Conservation (phyloP, 2,113 vertebrate genomes). For the Atlantisia rogersi region DNA sequence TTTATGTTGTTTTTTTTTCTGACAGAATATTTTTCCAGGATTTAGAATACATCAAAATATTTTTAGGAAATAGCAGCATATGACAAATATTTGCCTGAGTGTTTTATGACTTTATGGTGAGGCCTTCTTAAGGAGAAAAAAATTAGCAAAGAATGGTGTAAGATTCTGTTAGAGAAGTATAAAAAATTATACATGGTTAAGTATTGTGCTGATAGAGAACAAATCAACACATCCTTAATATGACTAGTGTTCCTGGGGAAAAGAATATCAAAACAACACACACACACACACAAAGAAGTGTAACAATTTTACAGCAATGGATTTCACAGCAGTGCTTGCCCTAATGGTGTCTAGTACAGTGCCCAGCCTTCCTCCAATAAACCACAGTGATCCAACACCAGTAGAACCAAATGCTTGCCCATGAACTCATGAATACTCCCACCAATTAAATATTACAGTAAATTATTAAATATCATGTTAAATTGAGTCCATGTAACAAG, state of each 20-base stretch:
- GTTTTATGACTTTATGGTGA: background rate
- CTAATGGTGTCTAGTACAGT: background rate
- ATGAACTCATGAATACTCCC: background rate
- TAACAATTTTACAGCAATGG: background rate
- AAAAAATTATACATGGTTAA: background rate
- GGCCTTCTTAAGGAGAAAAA: background rate
- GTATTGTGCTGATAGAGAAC: background rate
- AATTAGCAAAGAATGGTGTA: background rate
- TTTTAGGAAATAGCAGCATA: background rate
- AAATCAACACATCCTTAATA: background rate
- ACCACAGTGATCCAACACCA: background rate
- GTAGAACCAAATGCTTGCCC: background rate
- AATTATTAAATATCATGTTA: background rate
- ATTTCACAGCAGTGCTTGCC: background rate
- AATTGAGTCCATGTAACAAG: background rate
- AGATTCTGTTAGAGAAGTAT: background rate
- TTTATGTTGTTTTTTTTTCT: constrained; percentile 8
- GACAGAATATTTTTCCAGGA: background rate
- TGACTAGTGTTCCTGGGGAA: background rate
- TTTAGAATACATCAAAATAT: background rate
- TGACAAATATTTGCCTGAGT: background rate
- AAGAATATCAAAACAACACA: background rate
- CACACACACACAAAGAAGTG: background rate
- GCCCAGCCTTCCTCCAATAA: background rate
- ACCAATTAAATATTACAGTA: background rate